Conservation (phyloP, 2,888 invertebrate species). For the Philonicus albiceps region DNA sequence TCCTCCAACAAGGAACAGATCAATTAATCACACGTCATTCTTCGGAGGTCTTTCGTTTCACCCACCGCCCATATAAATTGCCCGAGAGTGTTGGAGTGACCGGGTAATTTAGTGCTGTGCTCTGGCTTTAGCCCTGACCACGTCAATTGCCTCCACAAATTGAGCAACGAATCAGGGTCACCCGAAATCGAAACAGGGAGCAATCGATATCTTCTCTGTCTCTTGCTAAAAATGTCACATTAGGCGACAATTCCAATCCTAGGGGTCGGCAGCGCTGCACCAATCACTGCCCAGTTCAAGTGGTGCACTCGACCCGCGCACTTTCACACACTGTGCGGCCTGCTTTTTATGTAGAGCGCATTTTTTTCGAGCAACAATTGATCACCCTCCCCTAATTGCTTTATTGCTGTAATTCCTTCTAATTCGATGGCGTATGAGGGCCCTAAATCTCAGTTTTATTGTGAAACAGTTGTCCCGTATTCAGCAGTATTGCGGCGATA, state of each 20-base stretch:
- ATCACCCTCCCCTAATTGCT: constrained; percentile 11
- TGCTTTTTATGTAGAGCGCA: background rate
- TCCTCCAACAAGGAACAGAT: background rate
- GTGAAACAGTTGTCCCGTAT: constrained; percentile 29
- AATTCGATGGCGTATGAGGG: constrained; percentile 21
- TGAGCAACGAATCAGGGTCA: background rate
- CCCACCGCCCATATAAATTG: background rate
- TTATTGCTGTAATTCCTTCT: constrained; percentile 4
- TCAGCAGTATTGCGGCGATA: constrained; percentile 4
- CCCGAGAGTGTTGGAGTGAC: background rate
- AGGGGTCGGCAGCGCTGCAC: background rate
- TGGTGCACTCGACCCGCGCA: background rate
- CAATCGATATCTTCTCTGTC: background rate
- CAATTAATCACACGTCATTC: background rate
- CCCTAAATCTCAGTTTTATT: constrained; percentile 26
- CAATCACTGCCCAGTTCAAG: background rate
- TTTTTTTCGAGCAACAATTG: background rate
- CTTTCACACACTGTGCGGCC: background rate
- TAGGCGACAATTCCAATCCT: background rate
- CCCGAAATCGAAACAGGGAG: background rate
- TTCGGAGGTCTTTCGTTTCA: background rate
- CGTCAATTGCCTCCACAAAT: background rate
- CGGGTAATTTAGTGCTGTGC: background rate
- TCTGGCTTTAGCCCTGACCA: background rate
- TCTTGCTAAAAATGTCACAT: background rate